Percentiles rank a stretch among this genome's conserved stretches.
Evolutionary conservation across 2,888 invertebrate genomes (phyloP).

Genomic region (Stenchaetothrips biformis): DNA sequence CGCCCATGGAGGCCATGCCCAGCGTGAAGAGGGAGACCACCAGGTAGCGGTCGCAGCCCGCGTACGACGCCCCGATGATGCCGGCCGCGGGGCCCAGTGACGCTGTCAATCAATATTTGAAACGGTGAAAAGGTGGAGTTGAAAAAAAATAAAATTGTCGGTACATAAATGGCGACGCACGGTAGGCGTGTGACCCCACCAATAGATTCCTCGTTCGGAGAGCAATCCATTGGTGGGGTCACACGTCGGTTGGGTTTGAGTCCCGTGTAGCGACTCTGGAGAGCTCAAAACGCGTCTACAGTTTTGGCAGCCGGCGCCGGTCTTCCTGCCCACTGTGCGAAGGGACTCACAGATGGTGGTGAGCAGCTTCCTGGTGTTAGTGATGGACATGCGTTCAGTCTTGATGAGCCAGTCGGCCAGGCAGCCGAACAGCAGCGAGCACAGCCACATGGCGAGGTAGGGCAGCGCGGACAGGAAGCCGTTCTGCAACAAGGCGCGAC

Average conservation of each 20-base stretch:
- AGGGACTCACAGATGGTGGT: constrained; percentile 50
- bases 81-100: constrained; percentile 40
- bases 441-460: constrained; percentile 63
- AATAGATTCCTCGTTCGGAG: not conserved
- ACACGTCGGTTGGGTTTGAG: no score
- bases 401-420: constrained; percentile 60
- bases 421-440: constrained; percentile 60
- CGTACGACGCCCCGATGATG: constrained; percentile 40
- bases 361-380: constrained; percentile 49
- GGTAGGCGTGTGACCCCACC: no score
- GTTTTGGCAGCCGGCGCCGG: no score
- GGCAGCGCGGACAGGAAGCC: constrained; percentile 61
- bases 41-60: constrained; percentile 56
- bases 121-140: not conserved
- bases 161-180: no score
- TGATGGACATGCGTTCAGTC: constrained; percentile 43
- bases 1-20: constrained; percentile 65
- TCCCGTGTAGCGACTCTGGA: no score
- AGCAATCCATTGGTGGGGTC: no score
- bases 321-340: no score
- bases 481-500: constrained; percentile 49
- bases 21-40: constrained; percentile 60
- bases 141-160: no score
- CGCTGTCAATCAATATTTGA: constrained; percentile 35
- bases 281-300: no score